Conservation (phyloP, 2,113 vertebrate species). For the Uropsilus gracilis region DNA sequence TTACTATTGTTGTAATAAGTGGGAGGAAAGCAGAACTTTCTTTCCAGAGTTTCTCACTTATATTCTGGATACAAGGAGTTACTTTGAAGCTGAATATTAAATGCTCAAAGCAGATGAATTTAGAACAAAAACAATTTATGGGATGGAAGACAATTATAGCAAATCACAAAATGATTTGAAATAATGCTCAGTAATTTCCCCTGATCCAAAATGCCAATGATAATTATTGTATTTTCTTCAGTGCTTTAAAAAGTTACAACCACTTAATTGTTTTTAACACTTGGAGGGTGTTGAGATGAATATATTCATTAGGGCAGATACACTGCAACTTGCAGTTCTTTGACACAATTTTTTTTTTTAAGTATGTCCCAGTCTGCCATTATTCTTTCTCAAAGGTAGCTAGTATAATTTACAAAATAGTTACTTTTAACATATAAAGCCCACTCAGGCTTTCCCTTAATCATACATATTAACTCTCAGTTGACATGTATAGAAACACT, state of each 20-base stretch:
- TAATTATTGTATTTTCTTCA: neutral
- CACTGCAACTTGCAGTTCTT: neutral
- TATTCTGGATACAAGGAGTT: neutral
- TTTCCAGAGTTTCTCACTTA: neutral
- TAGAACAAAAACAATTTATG: neutral
- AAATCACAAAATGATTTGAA: neutral
- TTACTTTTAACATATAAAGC: constrained; percentile 25
- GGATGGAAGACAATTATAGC: neutral
- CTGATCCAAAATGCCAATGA: neutral
- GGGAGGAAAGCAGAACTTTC: neutral
- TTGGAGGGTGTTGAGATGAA: neutral
- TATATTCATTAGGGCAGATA: neutral
- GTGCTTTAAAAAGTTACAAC: neutral
- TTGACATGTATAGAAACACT: neutral
- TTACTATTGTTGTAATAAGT: constrained; percentile 22
- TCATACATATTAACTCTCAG: neutral
- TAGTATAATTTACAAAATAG: neutral
- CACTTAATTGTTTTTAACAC: neutral
- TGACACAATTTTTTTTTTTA: constrained; percentile 4
- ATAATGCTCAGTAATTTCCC: neutral
- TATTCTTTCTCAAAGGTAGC: neutral
- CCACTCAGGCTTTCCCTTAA: neutral
- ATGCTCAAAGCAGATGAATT: neutral
- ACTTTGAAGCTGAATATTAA: neutral
- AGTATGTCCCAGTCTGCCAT: neutral